phyloP scores from a whole-genome alignment of 2,113 vertebrate genomes.

The Hirundichthys speculiger region DNA sequence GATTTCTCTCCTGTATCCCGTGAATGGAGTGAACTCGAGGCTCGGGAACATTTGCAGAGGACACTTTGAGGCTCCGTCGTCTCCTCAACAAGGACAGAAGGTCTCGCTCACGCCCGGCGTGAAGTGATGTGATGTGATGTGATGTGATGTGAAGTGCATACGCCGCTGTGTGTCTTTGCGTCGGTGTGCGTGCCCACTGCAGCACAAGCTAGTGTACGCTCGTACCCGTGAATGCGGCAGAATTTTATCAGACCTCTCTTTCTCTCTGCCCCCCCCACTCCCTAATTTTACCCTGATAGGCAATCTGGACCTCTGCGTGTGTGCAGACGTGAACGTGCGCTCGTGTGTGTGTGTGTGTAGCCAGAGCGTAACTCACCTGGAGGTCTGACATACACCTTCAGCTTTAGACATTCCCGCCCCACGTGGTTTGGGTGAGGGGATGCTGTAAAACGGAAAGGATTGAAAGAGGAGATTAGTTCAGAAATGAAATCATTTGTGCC shows the following conservation, averaged over 20 bases:
- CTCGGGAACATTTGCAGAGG: constrained; percentile 47
- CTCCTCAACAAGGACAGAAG: constrained; percentile 71
- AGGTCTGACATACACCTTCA: constrained; percentile 92
- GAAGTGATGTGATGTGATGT: constrained; percentile 63
- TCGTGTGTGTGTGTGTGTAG: constrained; percentile 41
- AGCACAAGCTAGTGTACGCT: background rate
- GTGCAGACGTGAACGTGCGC: constrained; percentile 24
- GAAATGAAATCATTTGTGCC: constrained; percentile 32
- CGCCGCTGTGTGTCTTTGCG: constrained; percentile 54
- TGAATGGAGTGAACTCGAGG: constrained; percentile 12
- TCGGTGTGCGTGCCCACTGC: constrained; percentile 7
- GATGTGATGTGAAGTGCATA: constrained; percentile 68
- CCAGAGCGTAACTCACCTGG: constrained; percentile 81
- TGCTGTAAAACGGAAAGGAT: constrained; percentile 78
- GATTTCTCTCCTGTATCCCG: constrained; percentile 35
- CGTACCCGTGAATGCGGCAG: background rate
- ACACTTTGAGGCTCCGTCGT: constrained; percentile 58
- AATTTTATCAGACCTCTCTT: constrained; percentile 69
- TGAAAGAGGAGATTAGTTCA: constrained; percentile 48
- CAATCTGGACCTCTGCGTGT: constrained; percentile 65
- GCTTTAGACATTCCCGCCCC: constrained; percentile 90
- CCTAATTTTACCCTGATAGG: constrained; percentile 71
- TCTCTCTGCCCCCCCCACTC: constrained; percentile 39
- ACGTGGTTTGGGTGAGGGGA: constrained; percentile 88
- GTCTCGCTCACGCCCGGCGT: constrained; percentile 65